A percentile compares a stretch with the other conserved stretches of the same genome.
These are phyloP conservation scores for Agonopterix subpropinquella DNA, from an alignment of 2,888 invertebrate genomes.

Conservation along the genomic window DNA sequence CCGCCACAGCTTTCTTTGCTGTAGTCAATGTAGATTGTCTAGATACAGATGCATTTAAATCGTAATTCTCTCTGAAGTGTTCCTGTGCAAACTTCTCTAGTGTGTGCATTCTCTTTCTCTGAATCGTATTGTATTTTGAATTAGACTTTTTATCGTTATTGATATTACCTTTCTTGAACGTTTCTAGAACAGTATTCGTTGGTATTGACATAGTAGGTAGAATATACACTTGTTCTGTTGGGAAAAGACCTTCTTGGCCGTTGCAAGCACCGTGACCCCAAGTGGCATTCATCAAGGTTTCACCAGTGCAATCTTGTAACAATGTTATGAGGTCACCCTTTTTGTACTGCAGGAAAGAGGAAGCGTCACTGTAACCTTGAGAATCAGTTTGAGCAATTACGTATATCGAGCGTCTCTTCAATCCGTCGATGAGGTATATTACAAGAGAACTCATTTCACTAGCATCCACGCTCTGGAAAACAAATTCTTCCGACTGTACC, in stretches of 20 bases:
- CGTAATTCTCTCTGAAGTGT: slow-evolving; percentile 81
- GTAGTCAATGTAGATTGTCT: slow-evolving; percentile 79
- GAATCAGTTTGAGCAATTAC: slow-evolving; percentile 83
- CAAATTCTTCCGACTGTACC: slow-evolving; percentile 91
- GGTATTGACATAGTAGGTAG: slow-evolving; percentile 89
- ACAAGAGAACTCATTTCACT: slow-evolving; percentile 89
- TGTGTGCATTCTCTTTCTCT: slow-evolving; percentile 85
- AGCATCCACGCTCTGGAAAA: slow-evolving; percentile 92
- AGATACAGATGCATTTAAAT: slow-evolving; percentile 70
- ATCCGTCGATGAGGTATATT: slow-evolving; percentile 88
- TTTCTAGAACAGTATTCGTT: slow-evolving; percentile 78
- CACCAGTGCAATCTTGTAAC: slow-evolving; percentile 84
- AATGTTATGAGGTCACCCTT: slow-evolving; percentile 90
- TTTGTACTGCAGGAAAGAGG: slow-evolving; percentile 75
- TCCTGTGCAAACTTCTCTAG: slow-evolving; percentile 89
- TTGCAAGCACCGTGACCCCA: slow-evolving; percentile 85
- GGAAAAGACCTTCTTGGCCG: slow-evolving; percentile 86
- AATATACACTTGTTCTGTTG: slow-evolving; percentile 90
- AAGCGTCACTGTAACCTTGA: slow-evolving; percentile 70
- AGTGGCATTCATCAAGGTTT: slow-evolving; percentile 81
- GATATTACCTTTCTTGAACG: slow-evolving; percentile 77
- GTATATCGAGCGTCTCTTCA: slow-evolving; percentile 89
- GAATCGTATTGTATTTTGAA: slow-evolving; percentile 72
- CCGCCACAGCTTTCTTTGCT: slow-evolving; percentile 78
- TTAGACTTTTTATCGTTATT: slow-evolving; percentile 55